Evolutionary conservation across 2,797 vertebrate genomes (phyloP).

Genomic region (Acanthurus lineatus): DNA sequence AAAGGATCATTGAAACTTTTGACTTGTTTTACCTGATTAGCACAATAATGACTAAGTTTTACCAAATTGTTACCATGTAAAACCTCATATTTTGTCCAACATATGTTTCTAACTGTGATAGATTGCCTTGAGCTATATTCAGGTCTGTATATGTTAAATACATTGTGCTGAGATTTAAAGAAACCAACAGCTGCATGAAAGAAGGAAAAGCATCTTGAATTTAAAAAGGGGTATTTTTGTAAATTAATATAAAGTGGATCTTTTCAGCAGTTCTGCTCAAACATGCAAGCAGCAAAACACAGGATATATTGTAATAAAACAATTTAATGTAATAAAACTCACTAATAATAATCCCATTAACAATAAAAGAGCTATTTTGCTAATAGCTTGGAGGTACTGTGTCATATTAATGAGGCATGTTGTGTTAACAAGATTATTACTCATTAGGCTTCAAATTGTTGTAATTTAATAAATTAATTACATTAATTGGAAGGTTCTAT

Average conservation of each 20-base stretch:
- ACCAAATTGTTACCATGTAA: too few species aligned
- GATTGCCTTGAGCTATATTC: neutral
- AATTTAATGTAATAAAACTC: slow-evolving; percentile 7
- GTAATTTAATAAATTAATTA: slow-evolving; percentile 28
- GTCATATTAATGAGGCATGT: slow-evolving; percentile 29
- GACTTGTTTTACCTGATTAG: neutral
- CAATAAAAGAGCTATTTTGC: slow-evolving; percentile 2
- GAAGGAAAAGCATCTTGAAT: too few species aligned
- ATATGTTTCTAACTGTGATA: neutral
- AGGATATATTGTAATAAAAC: too few species aligned
- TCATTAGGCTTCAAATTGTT: slow-evolving; percentile 29
- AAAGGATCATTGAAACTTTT: neutral
- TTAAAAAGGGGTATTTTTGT: too few species aligned
- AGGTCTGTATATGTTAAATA: neutral
- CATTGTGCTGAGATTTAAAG: neutral
- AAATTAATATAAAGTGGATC: too few species aligned
- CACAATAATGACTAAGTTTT: too few species aligned
- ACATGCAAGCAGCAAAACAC: too few species aligned
- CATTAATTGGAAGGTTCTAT: slow-evolving; percentile 20
- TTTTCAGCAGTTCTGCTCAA: too few species aligned
- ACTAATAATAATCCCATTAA: slow-evolving; percentile 24
- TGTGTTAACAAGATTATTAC: slow-evolving; percentile 26
- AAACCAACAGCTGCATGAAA: neutral
- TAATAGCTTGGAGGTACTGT: slow-evolving; percentile 18
- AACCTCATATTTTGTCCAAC: too few species aligned